phyloP scores from a whole-genome alignment of 1,140 invertebrate species.

The Lepidurus couesii region DNA sequence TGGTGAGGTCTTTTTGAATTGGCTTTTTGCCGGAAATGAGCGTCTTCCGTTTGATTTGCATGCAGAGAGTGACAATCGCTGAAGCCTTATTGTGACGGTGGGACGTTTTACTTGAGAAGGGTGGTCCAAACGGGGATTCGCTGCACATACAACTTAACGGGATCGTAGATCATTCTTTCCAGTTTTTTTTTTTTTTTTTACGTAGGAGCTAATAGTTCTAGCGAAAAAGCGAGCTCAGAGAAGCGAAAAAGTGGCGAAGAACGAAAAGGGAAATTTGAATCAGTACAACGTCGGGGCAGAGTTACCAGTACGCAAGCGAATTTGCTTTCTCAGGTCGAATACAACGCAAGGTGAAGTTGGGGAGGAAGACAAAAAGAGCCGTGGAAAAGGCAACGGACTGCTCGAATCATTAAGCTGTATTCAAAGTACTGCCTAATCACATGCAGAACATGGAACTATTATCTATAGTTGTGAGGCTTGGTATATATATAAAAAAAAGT shows the following conservation, averaged over 20 bases:
- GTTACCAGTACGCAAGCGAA: neutral
- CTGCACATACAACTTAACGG: neutral
- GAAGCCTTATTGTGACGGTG: neutral
- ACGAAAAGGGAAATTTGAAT: neutral
- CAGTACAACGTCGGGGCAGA: neutral
- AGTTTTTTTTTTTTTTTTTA: neutral
- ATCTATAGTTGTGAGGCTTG: neutral
- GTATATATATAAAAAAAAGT: neutral
- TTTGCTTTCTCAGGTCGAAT: neutral
- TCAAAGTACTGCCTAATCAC: neutral
- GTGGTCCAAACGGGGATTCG: neutral
- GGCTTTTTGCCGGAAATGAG: neutral
- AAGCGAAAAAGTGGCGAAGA: neutral
- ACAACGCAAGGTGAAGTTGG: neutral
- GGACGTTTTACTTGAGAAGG: neutral
- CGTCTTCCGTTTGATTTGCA: neutral
- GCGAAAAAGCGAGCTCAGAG: neutral
- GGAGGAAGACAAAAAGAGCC: neutral
- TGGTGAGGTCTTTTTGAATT: neutral
- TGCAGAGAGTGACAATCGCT: neutral
- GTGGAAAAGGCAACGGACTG: neutral
- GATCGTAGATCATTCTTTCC: neutral
- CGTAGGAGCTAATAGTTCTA: neutral
- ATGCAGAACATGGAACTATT: neutral
- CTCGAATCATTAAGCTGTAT: conserved; percentile 1